phyloP scores from a whole-genome alignment of 2,113 vertebrate genomes.

The Trematocara stigmaticum region DNA sequence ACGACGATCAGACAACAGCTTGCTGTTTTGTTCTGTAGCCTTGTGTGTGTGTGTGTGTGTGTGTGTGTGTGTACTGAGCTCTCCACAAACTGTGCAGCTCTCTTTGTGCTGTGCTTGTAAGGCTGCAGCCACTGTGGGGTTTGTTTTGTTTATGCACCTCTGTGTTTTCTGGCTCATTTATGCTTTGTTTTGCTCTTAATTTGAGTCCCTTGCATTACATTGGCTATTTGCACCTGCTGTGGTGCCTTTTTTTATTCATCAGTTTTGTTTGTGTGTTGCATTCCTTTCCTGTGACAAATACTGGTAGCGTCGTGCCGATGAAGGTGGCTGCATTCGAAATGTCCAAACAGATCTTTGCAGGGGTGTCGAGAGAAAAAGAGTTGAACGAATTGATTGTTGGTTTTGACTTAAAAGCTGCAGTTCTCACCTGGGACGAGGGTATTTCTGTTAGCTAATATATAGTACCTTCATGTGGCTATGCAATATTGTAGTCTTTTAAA shows the following conservation, averaged over 20 bases:
- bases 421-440: background rate
- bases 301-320: background rate
- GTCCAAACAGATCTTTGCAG: background rate
- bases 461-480: background rate
- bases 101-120: background rate
- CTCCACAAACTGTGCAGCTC: background rate
- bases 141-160: background rate
- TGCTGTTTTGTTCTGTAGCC: background rate
- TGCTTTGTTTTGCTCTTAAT: background rate
- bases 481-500: background rate
- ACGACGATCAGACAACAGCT: background rate
- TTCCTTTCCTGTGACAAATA: background rate
- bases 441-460: background rate
- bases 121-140: background rate
- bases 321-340: background rate
- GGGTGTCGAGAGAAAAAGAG: background rate
- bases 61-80: background rate
- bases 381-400: background rate
- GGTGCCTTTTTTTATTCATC: background rate
- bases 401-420: background rate
- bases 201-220: background rate
- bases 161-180: background rate
- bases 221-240: background rate
- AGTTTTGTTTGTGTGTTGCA: background rate
- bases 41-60: background rate